phyloP scores from a whole-genome alignment of 2,113 vertebrate species.

The Pygoscelis adeliae region DNA sequence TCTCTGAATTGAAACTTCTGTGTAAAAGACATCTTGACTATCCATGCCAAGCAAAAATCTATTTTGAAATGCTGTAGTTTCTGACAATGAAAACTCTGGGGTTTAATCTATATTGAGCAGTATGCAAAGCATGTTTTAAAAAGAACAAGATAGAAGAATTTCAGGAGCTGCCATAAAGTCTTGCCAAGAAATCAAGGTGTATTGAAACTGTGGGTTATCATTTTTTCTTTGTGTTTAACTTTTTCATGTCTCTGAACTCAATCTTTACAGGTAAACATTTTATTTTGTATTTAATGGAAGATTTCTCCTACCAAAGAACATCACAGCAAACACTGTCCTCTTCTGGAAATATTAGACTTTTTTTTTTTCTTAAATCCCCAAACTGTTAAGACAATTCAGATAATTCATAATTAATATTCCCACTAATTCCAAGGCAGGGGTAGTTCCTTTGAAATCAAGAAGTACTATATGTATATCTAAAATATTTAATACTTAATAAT shows the following conservation, averaged over 20 bases:
- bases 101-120: neutral
- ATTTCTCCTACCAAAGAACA: neutral
- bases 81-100: neutral
- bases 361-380: neutral
- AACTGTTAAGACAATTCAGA: neutral
- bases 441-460: neutral
- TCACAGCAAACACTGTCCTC: neutral
- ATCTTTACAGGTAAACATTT: neutral
- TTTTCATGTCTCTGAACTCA: neutral
- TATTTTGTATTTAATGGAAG: neutral
- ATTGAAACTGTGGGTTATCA: neutral
- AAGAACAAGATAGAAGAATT: neutral
- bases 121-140: neutral
- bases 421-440: neutral
- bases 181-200: neutral
- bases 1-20: neutral
- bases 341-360: neutral
- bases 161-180: neutral
- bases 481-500: neutral
- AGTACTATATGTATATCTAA: neutral
- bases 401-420: neutral
- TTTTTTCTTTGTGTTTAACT: neutral
- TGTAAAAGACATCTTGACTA: neutral
- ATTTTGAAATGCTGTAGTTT: neutral
- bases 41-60: neutral